Base-by-base conservation (phyloP, 2,113 vertebrate species). In the Silurus glanis region DNA sequence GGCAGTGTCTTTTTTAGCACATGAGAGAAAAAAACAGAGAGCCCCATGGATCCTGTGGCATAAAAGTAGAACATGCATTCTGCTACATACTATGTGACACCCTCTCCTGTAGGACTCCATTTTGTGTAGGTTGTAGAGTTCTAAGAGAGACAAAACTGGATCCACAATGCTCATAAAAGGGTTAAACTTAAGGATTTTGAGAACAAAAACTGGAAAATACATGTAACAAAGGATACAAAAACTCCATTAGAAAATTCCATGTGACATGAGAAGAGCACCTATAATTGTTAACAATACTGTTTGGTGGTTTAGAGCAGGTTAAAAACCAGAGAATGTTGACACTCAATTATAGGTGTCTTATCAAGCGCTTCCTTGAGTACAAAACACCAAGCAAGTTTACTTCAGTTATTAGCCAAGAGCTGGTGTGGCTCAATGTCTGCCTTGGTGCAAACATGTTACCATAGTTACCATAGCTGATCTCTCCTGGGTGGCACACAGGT, bases 1-100 rank as follows among this genome's bases (percentile, higher is more conserved):
- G 89, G 90, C 83, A 86, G 89, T 90, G 91, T 92, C 91, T 91
- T 91, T 87, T 90, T 89, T 79, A 90, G 91, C 87, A 92, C 89
- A 88, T 92, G 91, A n/a, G 49, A 83, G 83, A 83, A 55, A n/a
- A 72, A 75, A 37, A 61, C 58, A 55, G 74, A 23, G 51, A 86
- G 58, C 71, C 71, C 55, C 51, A 58, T 74, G 78, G 59, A 69
- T 89, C 56, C 37, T 80, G 79, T 78, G 78, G 84, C 47, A 78
- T 51, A 82, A 86, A 86, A 78, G 91, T 90, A 86, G 78, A 91
- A 91, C 94, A 94, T 88, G 25, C 91, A 91, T 92, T 92, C 83
- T 94, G 93, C 94, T 94, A 94, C 94, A 92, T 94, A 92, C 45
- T 90, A 88, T 89, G 91, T 91, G 92, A 94, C 93, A 89, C 93